Evolutionary conservation across 2,113 vertebrate species (phyloP), one percentile per base, ranked within the genome.

Genomic region (Lipotes vexillifer): DNA sequence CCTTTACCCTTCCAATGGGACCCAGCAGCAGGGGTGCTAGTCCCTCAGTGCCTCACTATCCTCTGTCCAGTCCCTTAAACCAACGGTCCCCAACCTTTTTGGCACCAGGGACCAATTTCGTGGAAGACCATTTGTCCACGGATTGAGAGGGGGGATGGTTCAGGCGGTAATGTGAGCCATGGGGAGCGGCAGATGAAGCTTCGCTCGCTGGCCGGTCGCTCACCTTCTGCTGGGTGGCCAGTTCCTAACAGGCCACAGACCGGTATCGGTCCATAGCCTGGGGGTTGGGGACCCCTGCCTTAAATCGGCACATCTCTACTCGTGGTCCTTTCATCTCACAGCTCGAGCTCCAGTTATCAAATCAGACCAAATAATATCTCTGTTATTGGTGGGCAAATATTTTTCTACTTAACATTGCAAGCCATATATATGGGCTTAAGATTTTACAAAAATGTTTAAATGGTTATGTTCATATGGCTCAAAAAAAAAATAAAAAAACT

Each of bases 1-100:
- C 8, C 1, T 5, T 20, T 17, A 8, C 36, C 36, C 38, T 5
- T 41, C 41, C 3, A 4, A 5, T 5, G 9, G 11, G 49, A 59
- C 25, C 12, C 18, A 21, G 11, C 33, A 27, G 20, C 20, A 4
- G 8, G 14, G 29, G 7, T 27, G 31, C 31, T 20, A 23, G 1
- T 33, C 2, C 31, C 55, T 44, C 1, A 1, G 8, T 5, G 46
- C 46, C n/a, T 82, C 59, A 1, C 44, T 57, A 29, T 68, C 4
- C 38, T 18, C 8, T 4, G 7, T 1, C 1, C 6, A 20, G 5
- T 87, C 33, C 21, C 27, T 20, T 63, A 59, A 71, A 33, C 41
- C 74, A 18, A 52, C 15, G 49, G 15, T 6, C 49, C 49, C 52
- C 52, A 52, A 52, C 52, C 15, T 52, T 17, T 52, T 52, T 52